Conservation (phyloP, 2,888 invertebrate species). For the Drosophila siamana region DNA sequence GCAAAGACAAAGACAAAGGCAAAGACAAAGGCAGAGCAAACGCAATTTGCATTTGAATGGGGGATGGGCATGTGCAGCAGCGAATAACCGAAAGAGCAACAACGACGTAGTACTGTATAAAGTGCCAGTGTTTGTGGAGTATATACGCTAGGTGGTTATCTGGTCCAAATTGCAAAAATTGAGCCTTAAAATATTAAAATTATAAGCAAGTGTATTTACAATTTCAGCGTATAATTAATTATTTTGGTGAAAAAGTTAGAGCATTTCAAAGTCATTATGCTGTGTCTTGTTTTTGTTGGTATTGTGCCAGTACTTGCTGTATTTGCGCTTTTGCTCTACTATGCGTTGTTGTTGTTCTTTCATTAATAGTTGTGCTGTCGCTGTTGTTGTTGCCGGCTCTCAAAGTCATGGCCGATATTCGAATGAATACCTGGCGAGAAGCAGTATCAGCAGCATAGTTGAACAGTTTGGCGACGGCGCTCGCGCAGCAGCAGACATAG, state of each 20-base stretch:
- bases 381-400: slow-evolving; percentile 36
- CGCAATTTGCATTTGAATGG: slow-evolving; percentile 19
- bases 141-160: background rate
- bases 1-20: slow-evolving; percentile 31
- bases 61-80: slow-evolving; percentile 9
- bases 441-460: slow-evolving; percentile 35
- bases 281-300: background rate
- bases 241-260: background rate
- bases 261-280: slow-evolving; percentile 26
- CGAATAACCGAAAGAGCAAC: slow-evolving; percentile 1
- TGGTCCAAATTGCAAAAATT: background rate
- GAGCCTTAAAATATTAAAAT: too few relatives aligned
- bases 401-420: slow-evolving; percentile 76
- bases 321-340: slow-evolving; percentile 29
- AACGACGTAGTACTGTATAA: background rate
- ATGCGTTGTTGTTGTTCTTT: background rate
- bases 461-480: slow-evolving; percentile 62
- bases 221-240: too few relatives aligned
- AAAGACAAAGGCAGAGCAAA: slow-evolving; percentile 23
- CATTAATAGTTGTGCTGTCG: slow-evolving; percentile 35
- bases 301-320: slow-evolving; percentile 4
- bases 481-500: slow-evolving; percentile 60
- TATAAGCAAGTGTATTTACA: too few relatives aligned
- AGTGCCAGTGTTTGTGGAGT: background rate
- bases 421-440: slow-evolving; percentile 66